These are phyloP conservation scores for Tenrec ecaudatus DNA, from an alignment of 2,113 vertebrate genomes.

Conservation along the genomic window DNA sequence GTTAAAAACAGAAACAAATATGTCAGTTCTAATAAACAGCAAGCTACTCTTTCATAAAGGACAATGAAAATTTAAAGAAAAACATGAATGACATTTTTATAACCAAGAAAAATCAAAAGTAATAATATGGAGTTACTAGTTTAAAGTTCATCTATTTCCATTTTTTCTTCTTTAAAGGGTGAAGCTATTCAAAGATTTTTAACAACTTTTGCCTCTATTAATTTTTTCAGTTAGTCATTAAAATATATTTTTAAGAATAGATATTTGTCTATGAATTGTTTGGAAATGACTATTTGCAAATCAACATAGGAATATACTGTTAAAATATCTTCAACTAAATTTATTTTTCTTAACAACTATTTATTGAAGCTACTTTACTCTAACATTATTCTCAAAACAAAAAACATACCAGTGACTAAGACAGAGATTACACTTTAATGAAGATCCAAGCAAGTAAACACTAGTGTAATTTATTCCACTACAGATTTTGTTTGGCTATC, in stretches of 20 bases:
- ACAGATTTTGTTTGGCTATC: neutral
- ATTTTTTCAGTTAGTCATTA: neutral
- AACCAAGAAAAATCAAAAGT: conserved; percentile 63
- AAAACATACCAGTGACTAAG: neutral
- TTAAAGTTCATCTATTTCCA: neutral
- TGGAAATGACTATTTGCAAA: neutral
- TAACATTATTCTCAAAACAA: neutral
- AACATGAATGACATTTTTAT: conserved; percentile 57
- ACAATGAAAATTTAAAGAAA: conserved; percentile 58
- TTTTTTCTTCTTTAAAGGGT: neutral
- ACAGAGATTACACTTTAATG: neutral
- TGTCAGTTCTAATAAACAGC: neutral
- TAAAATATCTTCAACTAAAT: neutral
- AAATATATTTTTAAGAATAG: neutral
- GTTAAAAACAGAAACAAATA: neutral
- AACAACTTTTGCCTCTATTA: neutral
- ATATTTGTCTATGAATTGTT: neutral
- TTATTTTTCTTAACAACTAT: neutral
- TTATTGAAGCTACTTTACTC: neutral
- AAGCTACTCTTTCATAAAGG: conserved; percentile 14
- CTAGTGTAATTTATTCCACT: neutral
- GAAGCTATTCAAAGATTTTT: neutral
- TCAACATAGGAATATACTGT: neutral
- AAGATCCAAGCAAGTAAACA: neutral
- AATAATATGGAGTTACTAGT: neutral